Conservation (phyloP, 2,797 vertebrate species). For the Enteromius trimaculatus region DNA sequence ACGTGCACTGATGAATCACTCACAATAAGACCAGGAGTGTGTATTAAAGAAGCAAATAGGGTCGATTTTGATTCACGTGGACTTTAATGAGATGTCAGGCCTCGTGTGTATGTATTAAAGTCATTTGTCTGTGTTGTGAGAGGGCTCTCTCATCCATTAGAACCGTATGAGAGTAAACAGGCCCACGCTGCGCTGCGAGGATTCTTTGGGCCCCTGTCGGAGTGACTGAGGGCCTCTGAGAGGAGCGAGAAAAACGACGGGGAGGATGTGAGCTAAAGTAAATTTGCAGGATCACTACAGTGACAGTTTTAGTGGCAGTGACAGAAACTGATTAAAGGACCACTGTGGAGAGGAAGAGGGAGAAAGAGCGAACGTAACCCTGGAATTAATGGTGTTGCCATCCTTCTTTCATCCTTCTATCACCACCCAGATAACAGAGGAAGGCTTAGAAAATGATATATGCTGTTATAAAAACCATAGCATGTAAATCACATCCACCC, state of each 20-base stretch:
- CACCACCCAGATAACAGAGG: constrained; percentile 8
- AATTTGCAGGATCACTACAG: constrained; percentile 50
- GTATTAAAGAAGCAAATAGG: constrained; percentile 4
- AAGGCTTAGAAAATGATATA: constrained; percentile 2
- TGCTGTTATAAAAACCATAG: constrained; percentile 7
- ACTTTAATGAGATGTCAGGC: constrained; percentile 27
- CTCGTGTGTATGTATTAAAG: constrained; percentile 24
- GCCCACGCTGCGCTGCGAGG: not conserved
- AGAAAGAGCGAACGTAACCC: constrained; percentile 52
- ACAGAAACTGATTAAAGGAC: constrained; percentile 65
- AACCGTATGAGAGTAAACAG: constrained; percentile 6
- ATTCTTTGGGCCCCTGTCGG: constrained; percentile 39
- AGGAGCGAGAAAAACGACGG: constrained; percentile 27
- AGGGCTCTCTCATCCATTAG: constrained; percentile 23
- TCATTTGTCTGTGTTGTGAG: constrained; percentile 44
- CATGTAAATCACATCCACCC: constrained; percentile 1
- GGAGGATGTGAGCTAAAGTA: constrained; percentile 41
- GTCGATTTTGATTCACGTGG: not conserved
- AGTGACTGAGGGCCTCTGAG: constrained; percentile 17
- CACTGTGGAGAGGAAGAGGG: constrained; percentile 47
- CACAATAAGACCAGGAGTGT: not conserved
- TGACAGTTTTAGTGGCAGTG: constrained; percentile 53
- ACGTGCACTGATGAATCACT: not conserved
- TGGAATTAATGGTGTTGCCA: constrained; percentile 53
- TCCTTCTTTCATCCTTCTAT: constrained; percentile 11